Evolutionary conservation across 2,113 vertebrate genomes (phyloP), one percentile per base, ranked within the genome.

Genomic region (Upupa epops): DNA sequence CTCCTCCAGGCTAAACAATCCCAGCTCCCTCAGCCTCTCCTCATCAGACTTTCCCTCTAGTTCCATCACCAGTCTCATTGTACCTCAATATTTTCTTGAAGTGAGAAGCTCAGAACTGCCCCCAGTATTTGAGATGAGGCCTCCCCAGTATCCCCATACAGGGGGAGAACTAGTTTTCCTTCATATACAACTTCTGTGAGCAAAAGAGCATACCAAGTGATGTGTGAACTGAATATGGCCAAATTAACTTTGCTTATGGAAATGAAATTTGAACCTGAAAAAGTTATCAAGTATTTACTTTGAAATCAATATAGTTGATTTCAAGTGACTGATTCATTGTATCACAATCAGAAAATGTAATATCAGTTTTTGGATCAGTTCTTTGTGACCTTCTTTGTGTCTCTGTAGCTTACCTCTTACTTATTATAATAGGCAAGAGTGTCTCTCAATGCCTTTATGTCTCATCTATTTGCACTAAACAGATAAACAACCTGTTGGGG

Each of bases 241-340:
- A 81, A 81, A 87, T 83, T 18, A 89, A 61, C 60, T 89, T 85
- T 86, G 21, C 37, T 66, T 83, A 77, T 80, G 61, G 24, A 89
- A 94, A 86, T 37, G 31, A 55, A 89, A 87, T 76, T 83, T 83
- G 70, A 89, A 88, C 32, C 17, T 45, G 42, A 73, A 73, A 32
- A 79, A 22, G 11, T 66, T 75, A 61, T 25, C 76, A 70, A 87
- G 42, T 71, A 83, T 79, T 86, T 85, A 70, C 36, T 76, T 76
- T 42, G 61, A 73, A 70, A 29, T 36, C 37, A 60, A 4, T 63
- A 20, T 26, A 6, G 4, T 80, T 78, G n/a, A n/a, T 83, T 58
- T n/a, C n/a, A n/a, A n/a, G 26, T 70, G 71, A 87, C 29, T n/a
- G 32, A 46, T 78, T 92, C 63, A 69, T 31, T 70, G n/a, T 64